phyloP scores from a whole-genome alignment of 2,113 vertebrate species.

The Merops nubicus region DNA sequence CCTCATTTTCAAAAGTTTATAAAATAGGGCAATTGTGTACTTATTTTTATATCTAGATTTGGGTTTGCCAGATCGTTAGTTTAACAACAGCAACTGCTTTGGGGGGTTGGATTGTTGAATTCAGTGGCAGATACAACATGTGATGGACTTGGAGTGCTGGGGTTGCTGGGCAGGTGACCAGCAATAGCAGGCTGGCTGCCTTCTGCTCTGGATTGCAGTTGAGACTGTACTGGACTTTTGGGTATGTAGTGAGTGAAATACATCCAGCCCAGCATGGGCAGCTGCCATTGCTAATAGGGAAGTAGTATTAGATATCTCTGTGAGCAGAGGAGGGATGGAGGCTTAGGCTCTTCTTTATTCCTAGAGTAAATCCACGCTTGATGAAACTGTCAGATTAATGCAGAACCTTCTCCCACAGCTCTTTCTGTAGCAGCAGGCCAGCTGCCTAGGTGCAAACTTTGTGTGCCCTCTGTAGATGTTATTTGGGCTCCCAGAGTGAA shows the following conservation, averaged over 20 bases:
- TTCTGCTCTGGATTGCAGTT: not conserved
- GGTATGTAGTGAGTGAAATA: rapidly evolving
- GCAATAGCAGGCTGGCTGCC: not conserved
- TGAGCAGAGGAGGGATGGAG: not conserved
- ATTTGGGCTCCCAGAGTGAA: not conserved
- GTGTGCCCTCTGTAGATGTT: rapidly evolving
- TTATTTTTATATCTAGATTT: not conserved
- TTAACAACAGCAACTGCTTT: not conserved
- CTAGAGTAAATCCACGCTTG: not conserved
- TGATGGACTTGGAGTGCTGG: not conserved
- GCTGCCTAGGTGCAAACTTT: not conserved
- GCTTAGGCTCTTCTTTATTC: not conserved
- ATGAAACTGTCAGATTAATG: not conserved
- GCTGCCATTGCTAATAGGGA: not conserved
- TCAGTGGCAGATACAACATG: not conserved
- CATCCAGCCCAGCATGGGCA: not conserved
- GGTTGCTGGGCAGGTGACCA: not conserved
- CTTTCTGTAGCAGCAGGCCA: not conserved
- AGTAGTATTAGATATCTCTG: not conserved
- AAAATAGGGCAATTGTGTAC: not conserved
- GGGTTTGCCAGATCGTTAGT: not conserved
- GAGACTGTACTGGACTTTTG: rapidly evolving
- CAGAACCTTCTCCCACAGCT: too few species aligned
- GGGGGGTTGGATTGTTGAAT: not conserved
- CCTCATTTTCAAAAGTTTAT: not conserved